A percentile compares a stretch with the other conserved stretches of the same genome.
These are phyloP conservation scores for Chymomyza fuscimana DNA, from an alignment of 2,888 invertebrate genomes.

Conservation along the genomic window DNA sequence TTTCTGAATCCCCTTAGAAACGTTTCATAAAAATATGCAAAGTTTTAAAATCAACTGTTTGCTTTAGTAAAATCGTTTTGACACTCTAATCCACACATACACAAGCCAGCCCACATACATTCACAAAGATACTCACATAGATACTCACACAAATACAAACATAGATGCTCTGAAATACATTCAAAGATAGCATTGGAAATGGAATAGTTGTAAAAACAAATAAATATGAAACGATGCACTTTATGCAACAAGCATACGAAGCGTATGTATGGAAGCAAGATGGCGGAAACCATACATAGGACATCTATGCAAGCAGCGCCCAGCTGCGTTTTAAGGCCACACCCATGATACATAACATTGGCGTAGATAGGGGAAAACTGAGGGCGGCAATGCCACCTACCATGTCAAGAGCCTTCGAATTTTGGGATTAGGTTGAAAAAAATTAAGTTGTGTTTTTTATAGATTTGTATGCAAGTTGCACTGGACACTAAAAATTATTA, in stretches of 20 bases:
- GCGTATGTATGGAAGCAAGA: slow-evolving; percentile 13
- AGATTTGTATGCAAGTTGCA: too few relatives aligned
- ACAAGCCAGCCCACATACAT: too few relatives aligned
- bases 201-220: slow-evolving; percentile 29
- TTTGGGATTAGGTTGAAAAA: too few relatives aligned
- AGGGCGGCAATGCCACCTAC: too few relatives aligned
- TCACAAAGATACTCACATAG: background rate
- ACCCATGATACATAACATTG: background rate
- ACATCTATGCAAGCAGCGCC: slow-evolving; percentile 28
- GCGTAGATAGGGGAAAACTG: too few relatives aligned
- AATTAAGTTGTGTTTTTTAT: too few relatives aligned
- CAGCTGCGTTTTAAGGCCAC: background rate
- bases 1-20: background rate
- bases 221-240: slow-evolving; percentile 63
- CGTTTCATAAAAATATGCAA: background rate
- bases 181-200: background rate
- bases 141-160: background rate
- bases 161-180: too few relatives aligned
- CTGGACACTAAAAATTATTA: too few relatives aligned
- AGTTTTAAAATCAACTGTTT: background rate
- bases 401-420: too few relatives aligned
- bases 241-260: slow-evolving; percentile 34
- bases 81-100: background rate
- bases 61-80: background rate
- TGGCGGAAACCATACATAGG: slow-evolving; percentile 11